These are phyloP conservation scores for Anagrus nilaparvatae DNA, from an alignment of 1,140 invertebrate genomes.

Conservation along the genomic window DNA sequence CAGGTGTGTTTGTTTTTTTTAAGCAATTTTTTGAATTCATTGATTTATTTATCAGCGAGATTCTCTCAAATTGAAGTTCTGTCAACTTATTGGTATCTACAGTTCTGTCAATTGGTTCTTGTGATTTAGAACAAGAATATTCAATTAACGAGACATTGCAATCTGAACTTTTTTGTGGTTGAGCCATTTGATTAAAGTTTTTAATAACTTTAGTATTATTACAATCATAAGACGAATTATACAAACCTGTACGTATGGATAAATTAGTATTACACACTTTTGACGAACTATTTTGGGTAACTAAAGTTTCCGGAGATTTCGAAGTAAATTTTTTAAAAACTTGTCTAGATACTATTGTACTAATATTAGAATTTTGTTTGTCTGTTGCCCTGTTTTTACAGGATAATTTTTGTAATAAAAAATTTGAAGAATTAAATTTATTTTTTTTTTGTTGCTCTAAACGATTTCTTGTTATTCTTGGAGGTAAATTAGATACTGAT, in stretches of 20 bases:
- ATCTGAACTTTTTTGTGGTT: slow-evolving; percentile 8
- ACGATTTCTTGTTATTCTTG: slow-evolving; percentile 12
- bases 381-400: slow-evolving; percentile 11
- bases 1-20: too few relatives aligned
- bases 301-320: slow-evolving; percentile 6
- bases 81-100: too few relatives aligned
- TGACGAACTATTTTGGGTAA: slow-evolving; percentile 14
- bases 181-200: slow-evolving; percentile 2
- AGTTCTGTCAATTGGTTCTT: slow-evolving; percentile 6
- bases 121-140: too few relatives aligned
- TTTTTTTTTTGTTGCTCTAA: too few relatives aligned
- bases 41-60: neutral
- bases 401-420: too few relatives aligned
- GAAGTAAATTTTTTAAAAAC: slow-evolving; percentile 25
- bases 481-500: too few relatives aligned
- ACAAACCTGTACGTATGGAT: slow-evolving; percentile 35
- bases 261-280: slow-evolving; percentile 32
- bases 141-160: too few relatives aligned
- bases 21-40: neutral
- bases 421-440: neutral
- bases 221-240: slow-evolving; percentile 28
- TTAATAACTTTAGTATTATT: too few relatives aligned
- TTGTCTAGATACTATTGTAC: slow-evolving; percentile 28
- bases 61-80: neutral
- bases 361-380: slow-evolving; percentile 16